phyloP scores from a whole-genome alignment of 2,888 invertebrate genomes.

The Loripinus fragilis region DNA sequence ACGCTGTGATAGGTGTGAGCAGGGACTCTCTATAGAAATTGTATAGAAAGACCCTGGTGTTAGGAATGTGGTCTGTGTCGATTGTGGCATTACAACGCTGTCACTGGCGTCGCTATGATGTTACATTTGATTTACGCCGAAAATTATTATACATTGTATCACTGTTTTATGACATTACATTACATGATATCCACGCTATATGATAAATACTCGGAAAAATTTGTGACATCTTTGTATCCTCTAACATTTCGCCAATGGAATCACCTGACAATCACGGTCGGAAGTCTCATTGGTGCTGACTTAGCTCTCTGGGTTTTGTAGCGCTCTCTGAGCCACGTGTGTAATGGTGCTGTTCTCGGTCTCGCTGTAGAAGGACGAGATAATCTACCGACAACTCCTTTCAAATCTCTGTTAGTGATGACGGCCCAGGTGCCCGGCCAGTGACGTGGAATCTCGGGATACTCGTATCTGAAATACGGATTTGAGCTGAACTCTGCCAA shows the following conservation, averaged over 20 bases:
- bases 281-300: not conserved
- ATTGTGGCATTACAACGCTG: too few species aligned
- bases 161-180: too few species aligned
- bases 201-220: too few species aligned
- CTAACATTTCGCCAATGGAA: not conserved
- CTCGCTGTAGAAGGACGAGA: slow-evolving; percentile 57
- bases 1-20: too few species aligned
- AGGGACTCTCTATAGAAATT: too few species aligned
- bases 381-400: slow-evolving; percentile 64
- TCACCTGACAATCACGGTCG: not conserved
- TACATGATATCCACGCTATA: too few species aligned
- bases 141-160: too few species aligned
- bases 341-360: slow-evolving; percentile 7
- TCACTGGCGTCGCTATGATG: too few species aligned
- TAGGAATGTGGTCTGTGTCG: too few species aligned
- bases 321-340: slow-evolving; percentile 29
- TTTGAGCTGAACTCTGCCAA: slow-evolving; percentile 62
- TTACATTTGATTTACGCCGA: too few species aligned
- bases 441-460: slow-evolving; percentile 70
- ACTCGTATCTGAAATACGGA: slow-evolving; percentile 67
- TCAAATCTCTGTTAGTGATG: slow-evolving; percentile 55
- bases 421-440: slow-evolving; percentile 75
- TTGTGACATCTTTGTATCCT: too few species aligned
- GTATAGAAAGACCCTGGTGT: too few species aligned
- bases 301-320: slow-evolving; percentile 31